Evolutionary conservation across 92 coral and sea anemone species (phyloP).

Genomic region (Parazoanthus atlanticus): DNA sequence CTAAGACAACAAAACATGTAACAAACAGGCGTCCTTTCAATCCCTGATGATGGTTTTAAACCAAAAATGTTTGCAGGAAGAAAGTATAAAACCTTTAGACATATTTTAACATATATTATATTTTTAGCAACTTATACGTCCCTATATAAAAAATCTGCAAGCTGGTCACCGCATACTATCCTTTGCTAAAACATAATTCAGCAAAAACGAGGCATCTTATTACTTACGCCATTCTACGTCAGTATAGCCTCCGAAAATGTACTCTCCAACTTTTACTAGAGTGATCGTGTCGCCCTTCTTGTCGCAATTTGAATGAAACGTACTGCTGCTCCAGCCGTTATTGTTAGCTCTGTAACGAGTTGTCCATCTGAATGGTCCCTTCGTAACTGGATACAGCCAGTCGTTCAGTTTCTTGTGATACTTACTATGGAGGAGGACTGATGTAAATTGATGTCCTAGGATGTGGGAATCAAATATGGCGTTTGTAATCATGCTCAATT

Average conservation of each 20-base stretch:
- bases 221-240: neutral
- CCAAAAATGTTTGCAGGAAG: no score
- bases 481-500: no score
- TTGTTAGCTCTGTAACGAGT: neutral
- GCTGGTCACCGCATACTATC: no score
- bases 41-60: no score
- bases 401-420: neutral
- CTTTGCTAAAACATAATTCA: no score
- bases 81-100: no score
- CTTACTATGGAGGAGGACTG: neutral
- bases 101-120: no score
- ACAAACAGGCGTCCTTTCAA: no score
- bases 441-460: neutral
- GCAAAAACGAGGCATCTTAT: neutral
- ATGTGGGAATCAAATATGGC: neutral
- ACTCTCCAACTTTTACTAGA: neutral
- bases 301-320: neutral
- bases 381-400: neutral
- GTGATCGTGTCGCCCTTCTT: neutral
- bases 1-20: no score
- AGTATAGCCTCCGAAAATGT: neutral
- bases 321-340: neutral
- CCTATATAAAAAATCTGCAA: no score
- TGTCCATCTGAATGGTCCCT: neutral
- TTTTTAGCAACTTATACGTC: no score